Base-by-base conservation (phyloP, 2,113 vertebrate species). In the Recurvirostra avosetta region DNA sequence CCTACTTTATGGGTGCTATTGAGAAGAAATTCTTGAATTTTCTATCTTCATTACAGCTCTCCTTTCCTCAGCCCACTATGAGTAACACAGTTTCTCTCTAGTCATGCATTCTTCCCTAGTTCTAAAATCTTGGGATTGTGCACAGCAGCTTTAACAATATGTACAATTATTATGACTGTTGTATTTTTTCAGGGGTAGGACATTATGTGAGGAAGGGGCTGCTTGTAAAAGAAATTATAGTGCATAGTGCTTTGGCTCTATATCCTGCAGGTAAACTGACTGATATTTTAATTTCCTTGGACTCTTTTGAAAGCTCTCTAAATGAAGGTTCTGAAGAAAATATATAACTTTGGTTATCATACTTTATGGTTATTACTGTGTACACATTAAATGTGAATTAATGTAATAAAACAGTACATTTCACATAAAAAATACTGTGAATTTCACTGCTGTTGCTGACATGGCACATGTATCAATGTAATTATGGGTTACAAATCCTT, bases 341-440 rank as follows among this genome's bases (percentile, higher is more conserved):
- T 97, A 98, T 97, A 98, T 97, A 97, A 98, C 97, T 97, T 98
- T 97, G 94, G 97, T 98, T 98, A 97, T 97, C 93, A 94, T 98
- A 97, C 92, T 98, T 98, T 98, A 98, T 97, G 96, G 97, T 98
- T 98, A 98, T 98, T 98, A 98, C 98, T 98, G 92, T 97, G 94
- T 98, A 98, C 97, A 98, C 97, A 98, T 98, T 98, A 98, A 98
- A 98, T 97, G 97, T 98, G 98, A 98, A 98, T 98, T 98, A 98
- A 98, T 98, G 97, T 93, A 98, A 98, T 98, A 98, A 98, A 98
- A 95, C 97, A 98, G 97, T 97, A 96, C 96, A 98, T 98, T 98
- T 98, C 98, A 97, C 97, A 98, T 98, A 98, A 98, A 97, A 98
- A 98, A 97, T 96, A 97, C 97, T 75, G 94, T 98, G 97, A 98